Base-by-base conservation (phyloP, 1,140 invertebrate genomes). In the Nasonia giraulti region DNA sequence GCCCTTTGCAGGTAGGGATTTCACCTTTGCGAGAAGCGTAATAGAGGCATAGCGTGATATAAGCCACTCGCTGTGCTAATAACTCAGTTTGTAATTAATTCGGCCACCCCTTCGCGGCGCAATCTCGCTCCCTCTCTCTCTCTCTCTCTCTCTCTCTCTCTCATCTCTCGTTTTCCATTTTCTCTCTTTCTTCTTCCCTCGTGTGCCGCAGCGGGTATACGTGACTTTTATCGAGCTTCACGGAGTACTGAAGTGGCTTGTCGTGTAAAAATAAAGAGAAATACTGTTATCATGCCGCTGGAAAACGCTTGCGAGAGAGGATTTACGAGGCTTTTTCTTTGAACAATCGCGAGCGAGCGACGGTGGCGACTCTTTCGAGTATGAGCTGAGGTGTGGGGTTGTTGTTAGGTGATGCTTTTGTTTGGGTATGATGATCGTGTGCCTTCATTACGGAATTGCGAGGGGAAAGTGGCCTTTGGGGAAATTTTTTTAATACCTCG, bases 141-240 rank as follows among this genome's bases (percentile, higher is more conserved):
- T 27, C 78, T 75, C 17, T 86, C 86, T 87, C 80, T 87, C 85
- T 78, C 33, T 73, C n/a, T 83, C 77, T 66, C 55, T 27, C 78
- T 75, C 17, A 69, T 86, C 86, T 87, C 80, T 87, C 85, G 69
- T 80, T 83, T 68, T 33, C 84, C 78, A 85, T 27, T 76, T 81
- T 82, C 85, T 85, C 71, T 85, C 68, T 77, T 47, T 10, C 8
- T 71, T 83, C 20, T 7, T 75, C 5, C 4, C 74, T 87, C 85
- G 85, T 87, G 85, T 85, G 20, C 77, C 8, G 55, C 6, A 7
- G 55, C 20, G 55, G 5, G 55, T 62, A n/a, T 62, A 62, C 17
- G 17, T 31, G 77, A 55, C 77, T 68, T 55, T 68, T 79, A 79
- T 79, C 77, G 50, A 68, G 55, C 77, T 31, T 79, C 77, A 79